Conservation (phyloP, 2,888 invertebrate species). For the Tachina lurida region DNA sequence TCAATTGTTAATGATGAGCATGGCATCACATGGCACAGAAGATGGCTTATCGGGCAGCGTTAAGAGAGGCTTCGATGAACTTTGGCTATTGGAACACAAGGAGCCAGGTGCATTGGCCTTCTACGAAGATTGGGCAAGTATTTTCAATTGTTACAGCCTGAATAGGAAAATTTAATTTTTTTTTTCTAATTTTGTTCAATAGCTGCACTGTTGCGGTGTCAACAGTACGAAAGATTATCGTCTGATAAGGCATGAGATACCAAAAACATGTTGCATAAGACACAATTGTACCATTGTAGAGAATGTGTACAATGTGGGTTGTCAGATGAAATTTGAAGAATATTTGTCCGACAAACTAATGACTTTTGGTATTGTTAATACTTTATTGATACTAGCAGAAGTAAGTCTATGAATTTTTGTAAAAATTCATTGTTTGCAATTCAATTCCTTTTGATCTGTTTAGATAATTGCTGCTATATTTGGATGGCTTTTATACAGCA, state of each 20-base stretch:
- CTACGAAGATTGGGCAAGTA: constrained; percentile 77
- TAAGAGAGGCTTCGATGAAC: constrained; percentile 76
- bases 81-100: constrained; percentile 77
- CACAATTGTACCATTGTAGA: constrained; percentile 73
- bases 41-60: constrained; percentile 79
- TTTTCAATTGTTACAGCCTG: neutral
- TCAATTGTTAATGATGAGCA: constrained; percentile 78
- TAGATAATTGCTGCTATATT: constrained; percentile 76
- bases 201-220: constrained; percentile 79
- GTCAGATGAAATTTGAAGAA: constrained; percentile 77
- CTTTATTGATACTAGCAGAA: constrained; percentile 78
- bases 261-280: constrained; percentile 76
- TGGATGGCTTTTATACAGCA: constrained; percentile 77
- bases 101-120: constrained; percentile 77
- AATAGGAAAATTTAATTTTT: neutral
- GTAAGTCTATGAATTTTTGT: constrained; percentile 67
- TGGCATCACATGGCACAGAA: constrained; percentile 79
- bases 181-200: neutral
- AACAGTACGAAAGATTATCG: constrained; percentile 77
- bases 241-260: constrained; percentile 76
- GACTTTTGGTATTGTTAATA: constrained; percentile 77
- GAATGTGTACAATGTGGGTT: constrained; percentile 76
- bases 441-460: constrained; percentile 2
- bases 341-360: constrained; percentile 77
- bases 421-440: neutral